Conservation (phyloP, 1,140 invertebrate genomes). For the Stenopsyche tienmushanensis region DNA sequence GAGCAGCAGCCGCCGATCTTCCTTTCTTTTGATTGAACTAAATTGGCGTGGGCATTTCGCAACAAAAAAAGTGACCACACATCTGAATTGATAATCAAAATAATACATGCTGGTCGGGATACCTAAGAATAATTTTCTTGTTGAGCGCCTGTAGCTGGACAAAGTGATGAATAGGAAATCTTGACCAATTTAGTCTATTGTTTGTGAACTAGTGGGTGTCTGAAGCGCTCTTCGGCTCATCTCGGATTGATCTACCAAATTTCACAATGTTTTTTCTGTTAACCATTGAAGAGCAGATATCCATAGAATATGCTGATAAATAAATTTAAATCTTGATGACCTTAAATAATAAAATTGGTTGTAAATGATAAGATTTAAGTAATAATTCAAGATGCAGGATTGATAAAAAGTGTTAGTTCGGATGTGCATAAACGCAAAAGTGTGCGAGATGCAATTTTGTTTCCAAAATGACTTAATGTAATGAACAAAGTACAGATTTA, state of each 20-base stretch:
- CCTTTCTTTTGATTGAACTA: constrained; percentile 1
- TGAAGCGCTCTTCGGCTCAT: neutral
- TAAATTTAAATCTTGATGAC: neutral
- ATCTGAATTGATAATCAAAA: constrained; percentile 12
- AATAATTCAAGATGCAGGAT: neutral
- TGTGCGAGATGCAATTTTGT: no score
- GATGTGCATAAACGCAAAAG: no score
- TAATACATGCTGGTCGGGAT: neutral
- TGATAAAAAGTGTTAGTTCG: neutral
- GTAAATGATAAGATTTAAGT: neutral
- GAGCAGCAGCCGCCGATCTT: neutral
- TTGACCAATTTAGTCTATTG: constrained; percentile 19
- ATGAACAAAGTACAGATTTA: no score
- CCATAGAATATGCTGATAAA: neutral
- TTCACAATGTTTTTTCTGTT: neutral
- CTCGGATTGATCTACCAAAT: neutral
- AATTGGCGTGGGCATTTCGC: constrained; percentile 11
- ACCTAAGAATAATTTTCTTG: constrained; percentile 5
- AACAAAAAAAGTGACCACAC: neutral
- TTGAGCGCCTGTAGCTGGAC: neutral
- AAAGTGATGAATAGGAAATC: constrained; percentile 6
- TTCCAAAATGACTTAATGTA: no score
- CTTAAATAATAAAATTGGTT: neutral
- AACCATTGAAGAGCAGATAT: neutral
- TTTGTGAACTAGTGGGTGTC: constrained; percentile 10